A percentile compares a stretch with the other conserved stretches of the same genome.
Conservation (phyloP, 2,797 vertebrate genomes). For the Manis javanica region DNA sequence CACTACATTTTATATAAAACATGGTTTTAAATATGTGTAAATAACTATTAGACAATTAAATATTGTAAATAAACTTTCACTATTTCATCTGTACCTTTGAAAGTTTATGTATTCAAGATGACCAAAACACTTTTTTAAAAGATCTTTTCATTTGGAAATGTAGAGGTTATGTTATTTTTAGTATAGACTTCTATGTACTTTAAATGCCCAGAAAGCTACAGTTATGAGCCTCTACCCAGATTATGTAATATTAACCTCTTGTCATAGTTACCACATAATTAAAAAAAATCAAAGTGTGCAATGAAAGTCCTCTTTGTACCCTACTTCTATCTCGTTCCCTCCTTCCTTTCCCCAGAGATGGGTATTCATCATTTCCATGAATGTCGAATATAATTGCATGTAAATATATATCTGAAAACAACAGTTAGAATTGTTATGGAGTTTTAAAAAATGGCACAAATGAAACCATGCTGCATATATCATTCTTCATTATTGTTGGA, state of each 20-base stretch:
- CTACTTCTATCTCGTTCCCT: background rate
- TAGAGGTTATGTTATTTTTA: background rate
- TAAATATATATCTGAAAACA: background rate
- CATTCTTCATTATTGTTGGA: background rate
- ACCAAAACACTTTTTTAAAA: background rate
- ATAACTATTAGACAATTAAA: background rate
- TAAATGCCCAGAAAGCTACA: background rate
- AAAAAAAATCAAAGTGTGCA: background rate
- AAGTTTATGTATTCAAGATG: background rate
- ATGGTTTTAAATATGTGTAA: background rate
- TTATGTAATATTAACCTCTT: conserved; percentile 35
- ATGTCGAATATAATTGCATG: background rate
- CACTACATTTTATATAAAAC: background rate
- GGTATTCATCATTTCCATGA: background rate
- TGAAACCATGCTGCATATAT: background rate
- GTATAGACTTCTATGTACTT: background rate
- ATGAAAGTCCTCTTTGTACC: background rate
- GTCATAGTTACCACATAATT: background rate
- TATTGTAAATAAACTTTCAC: background rate
- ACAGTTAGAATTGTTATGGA: background rate
- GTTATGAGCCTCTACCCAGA: background rate
- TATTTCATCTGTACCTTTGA: conserved; percentile 24
- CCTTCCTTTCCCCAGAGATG: background rate
- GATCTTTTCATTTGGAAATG: conserved; percentile 18
- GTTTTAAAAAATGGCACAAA: conserved; percentile 39